Conservation (phyloP, 2,888 invertebrate species). For the Cacoxenus indagator region DNA sequence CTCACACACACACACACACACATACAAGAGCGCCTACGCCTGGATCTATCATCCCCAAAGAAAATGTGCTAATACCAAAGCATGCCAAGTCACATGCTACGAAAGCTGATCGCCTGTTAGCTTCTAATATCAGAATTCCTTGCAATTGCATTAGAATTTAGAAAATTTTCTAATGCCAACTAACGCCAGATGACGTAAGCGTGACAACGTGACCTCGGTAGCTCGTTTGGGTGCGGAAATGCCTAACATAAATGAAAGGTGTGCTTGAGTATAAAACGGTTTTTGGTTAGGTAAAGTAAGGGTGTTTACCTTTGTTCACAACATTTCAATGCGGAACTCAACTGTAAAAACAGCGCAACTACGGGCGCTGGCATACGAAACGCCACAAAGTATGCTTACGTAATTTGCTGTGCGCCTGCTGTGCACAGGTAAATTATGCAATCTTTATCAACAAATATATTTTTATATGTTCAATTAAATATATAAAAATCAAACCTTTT, state of each 20-base stretch:
- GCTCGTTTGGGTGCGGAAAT: not conserved
- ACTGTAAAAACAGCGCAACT: slow-evolving; percentile 37
- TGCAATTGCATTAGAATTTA: slow-evolving; percentile 59
- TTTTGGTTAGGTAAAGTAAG: not conserved
- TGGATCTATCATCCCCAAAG: not conserved
- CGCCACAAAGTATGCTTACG: slow-evolving; percentile 36
- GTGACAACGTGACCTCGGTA: not conserved
- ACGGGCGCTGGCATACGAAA: slow-evolving; percentile 43
- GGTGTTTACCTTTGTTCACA: not conserved
- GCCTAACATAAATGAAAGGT: not conserved
- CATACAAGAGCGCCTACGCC: not conserved
- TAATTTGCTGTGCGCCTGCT: slow-evolving; percentile 64
- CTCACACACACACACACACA: not conserved
- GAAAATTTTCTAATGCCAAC: slow-evolving; percentile 62
- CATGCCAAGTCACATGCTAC: slow-evolving; percentile 35
- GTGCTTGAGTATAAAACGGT: too few relatives aligned
- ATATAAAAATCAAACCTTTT: not conserved
- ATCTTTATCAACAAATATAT: slow-evolving; percentile 56
- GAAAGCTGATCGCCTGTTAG: slow-evolving; percentile 55
- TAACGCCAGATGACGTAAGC: not conserved
- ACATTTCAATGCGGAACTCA: not conserved
- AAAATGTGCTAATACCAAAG: slow-evolving; percentile 61
- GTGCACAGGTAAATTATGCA: slow-evolving; percentile 70
- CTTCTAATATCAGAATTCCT: slow-evolving; percentile 70
- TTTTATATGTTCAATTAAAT: not conserved